A percentile compares a stretch with the other conserved stretches of the same genome.
Evolutionary conservation across 2,888 invertebrate genomes (phyloP).

Genomic region (Dryobota labecula): DNA sequence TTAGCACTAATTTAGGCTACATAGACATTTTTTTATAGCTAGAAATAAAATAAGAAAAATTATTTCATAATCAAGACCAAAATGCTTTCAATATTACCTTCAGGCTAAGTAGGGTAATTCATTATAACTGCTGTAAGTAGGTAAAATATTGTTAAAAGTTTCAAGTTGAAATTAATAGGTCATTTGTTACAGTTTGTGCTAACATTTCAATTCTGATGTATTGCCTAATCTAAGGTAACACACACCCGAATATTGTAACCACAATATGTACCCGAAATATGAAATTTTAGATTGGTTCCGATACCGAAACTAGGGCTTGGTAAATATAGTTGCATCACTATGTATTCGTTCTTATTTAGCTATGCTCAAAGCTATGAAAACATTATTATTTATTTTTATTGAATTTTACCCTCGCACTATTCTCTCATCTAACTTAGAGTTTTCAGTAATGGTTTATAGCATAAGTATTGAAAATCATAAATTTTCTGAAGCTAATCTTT

Average conservation of each 20-base stretch:
- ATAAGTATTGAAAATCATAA: not conserved
- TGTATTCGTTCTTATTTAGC: not conserved
- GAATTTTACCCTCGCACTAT: not conserved
- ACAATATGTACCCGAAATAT: constrained; percentile 20
- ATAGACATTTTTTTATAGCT: too few relatives aligned
- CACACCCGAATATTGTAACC: constrained; percentile 34
- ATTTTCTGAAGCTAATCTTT: not conserved
- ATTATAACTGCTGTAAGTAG: not conserved
- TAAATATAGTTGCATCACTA: constrained; percentile 13
- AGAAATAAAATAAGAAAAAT: not conserved
- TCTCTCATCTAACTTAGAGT: not conserved
- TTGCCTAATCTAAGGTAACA: constrained; percentile 4
- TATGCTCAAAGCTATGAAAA: too few relatives aligned
- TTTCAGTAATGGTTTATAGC: not conserved
- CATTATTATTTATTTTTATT: too few relatives aligned
- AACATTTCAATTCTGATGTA: not conserved
- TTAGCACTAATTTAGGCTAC: not conserved
- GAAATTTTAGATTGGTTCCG: constrained; percentile 4
- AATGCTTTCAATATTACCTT: not conserved
- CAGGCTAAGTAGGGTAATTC: not conserved
- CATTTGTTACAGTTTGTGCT: not conserved
- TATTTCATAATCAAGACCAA: not conserved
- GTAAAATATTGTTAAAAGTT: not conserved
- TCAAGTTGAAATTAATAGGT: constrained; percentile 4
- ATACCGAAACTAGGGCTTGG: constrained; percentile 14